Evolutionary conservation across 2,797 vertebrate species (phyloP).

Genomic region (Characodon lateralis): DNA sequence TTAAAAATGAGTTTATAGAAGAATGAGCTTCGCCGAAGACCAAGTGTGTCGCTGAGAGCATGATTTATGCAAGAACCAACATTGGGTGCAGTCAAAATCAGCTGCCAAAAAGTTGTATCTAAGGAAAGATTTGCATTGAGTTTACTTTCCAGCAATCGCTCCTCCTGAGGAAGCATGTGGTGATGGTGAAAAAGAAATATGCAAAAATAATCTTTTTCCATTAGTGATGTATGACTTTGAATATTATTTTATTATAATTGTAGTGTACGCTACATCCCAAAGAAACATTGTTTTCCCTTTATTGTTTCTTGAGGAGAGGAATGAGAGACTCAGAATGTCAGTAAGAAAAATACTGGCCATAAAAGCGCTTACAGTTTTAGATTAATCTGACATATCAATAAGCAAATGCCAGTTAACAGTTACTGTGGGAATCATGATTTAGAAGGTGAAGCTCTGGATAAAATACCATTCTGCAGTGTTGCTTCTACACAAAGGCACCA

Average conservation of each 20-base stretch:
- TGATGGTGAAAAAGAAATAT: background rate
- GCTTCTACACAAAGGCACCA: conserved; percentile 1
- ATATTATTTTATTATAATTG: background rate
- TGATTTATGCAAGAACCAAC: background rate
- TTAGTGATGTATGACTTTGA: background rate
- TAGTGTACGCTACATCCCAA: background rate
- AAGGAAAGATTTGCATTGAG: background rate
- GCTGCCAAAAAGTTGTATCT: background rate
- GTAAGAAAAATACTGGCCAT: background rate
- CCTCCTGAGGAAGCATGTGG: background rate
- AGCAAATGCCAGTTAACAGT: conserved; percentile 11
- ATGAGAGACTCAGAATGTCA: background rate
- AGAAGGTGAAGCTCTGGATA: conserved; percentile 10
- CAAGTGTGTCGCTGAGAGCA: background rate
- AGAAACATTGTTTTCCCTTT: background rate
- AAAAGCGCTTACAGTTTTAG: conserved; percentile 6
- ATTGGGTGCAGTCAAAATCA: background rate
- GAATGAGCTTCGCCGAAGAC: background rate
- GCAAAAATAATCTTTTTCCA: no score
- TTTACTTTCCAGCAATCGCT: background rate
- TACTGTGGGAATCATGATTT: conserved; percentile 3
- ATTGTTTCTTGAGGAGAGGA: background rate
- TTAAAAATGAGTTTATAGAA: background rate
- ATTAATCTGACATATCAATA: conserved; percentile 12
- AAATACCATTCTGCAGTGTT: background rate